Conservation (phyloP, 2,797 vertebrate species). For the Betta splendens region DNA sequence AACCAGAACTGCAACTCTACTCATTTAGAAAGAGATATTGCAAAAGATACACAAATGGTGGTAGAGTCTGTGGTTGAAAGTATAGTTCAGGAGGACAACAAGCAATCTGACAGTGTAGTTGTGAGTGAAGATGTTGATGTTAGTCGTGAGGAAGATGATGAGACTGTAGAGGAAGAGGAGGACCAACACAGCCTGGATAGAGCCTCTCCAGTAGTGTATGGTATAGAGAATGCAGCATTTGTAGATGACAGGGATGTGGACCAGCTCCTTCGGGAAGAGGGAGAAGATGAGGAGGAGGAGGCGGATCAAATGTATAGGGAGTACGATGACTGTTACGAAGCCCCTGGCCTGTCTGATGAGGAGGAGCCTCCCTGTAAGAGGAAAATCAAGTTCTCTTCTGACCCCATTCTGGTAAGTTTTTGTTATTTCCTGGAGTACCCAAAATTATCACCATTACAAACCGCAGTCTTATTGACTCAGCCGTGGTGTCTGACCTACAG, state of each 20-base stretch:
- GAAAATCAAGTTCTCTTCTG: conserved; percentile 89
- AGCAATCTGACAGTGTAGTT: conserved; percentile 27
- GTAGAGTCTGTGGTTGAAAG: conserved; percentile 50
- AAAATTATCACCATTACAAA: conserved; percentile 38
- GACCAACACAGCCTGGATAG: conserved; percentile 66
- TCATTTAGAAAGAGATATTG: conserved; percentile 13
- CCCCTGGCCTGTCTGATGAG: conserved; percentile 89
- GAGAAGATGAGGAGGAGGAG: conserved; percentile 72
- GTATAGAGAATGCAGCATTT: conserved; percentile 93
- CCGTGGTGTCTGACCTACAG: conserved; percentile 44
- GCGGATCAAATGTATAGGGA: conserved; percentile 73
- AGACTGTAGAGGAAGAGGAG: conserved; percentile 69
- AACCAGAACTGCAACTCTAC: conserved; percentile 35
- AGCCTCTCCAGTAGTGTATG: conserved; percentile 80
- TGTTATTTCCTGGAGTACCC: conserved; percentile 12
- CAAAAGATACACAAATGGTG: conserved; percentile 30
- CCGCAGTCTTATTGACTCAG: conserved; percentile 49
- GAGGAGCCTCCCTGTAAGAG: conserved; percentile 82
- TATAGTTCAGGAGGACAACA: conserved; percentile 45
- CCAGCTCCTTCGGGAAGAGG: conserved; percentile 77
- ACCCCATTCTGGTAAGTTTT: conserved; percentile 87
- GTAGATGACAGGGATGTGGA: conserved; percentile 87
- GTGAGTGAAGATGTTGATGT: conserved; percentile 32
- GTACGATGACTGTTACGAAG: conserved; percentile 83
- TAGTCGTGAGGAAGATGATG: conserved; percentile 61